Percentiles rank a stretch among this genome's conserved stretches.
Evolutionary conservation across 2,797 vertebrate species (phyloP).

Genomic region (Anguilla obscura): DNA sequence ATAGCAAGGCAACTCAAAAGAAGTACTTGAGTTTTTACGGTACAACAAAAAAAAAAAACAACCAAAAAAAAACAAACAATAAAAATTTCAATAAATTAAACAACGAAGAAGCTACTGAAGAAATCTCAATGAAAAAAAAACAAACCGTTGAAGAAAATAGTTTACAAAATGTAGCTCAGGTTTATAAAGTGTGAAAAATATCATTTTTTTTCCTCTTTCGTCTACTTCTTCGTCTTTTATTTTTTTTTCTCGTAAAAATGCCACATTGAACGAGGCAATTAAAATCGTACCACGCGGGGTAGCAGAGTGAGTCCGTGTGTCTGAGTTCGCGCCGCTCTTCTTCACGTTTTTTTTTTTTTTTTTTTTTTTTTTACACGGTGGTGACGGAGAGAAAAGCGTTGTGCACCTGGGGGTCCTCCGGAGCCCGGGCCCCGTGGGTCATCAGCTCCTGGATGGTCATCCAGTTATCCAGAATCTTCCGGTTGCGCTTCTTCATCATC

Average conservation of each 20-base stretch:
- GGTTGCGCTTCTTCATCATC: conserved; percentile 97
- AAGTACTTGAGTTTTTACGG: not conserved
- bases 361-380: conserved; percentile 78
- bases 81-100: not conserved
- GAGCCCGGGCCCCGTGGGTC: conserved; percentile 91
- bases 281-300: conserved; percentile 76
- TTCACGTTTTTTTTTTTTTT: conserved; percentile 44
- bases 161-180: conserved; percentile 82
- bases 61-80: not conserved
- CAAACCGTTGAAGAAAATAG: conserved; percentile 65
- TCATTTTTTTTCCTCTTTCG: conserved; percentile 43
- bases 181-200: conserved; percentile 92
- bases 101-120: conserved; percentile 19
- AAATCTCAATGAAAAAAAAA: conserved; percentile 32
- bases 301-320: conserved; percentile 45
- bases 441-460: conserved; percentile 99
- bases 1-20: not conserved
- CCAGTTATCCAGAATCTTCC: conserved; percentile 98
- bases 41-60: not conserved
- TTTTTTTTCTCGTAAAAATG: conserved; percentile 78
- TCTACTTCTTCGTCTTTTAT: conserved; percentile 43
- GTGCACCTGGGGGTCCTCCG: conserved; percentile 87
- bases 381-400: conserved; percentile 98
- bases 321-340: not conserved
- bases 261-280: conserved; percentile 91